phyloP scores from a whole-genome alignment of 1,140 invertebrate genomes.

The Pogonus chalceus region DNA sequence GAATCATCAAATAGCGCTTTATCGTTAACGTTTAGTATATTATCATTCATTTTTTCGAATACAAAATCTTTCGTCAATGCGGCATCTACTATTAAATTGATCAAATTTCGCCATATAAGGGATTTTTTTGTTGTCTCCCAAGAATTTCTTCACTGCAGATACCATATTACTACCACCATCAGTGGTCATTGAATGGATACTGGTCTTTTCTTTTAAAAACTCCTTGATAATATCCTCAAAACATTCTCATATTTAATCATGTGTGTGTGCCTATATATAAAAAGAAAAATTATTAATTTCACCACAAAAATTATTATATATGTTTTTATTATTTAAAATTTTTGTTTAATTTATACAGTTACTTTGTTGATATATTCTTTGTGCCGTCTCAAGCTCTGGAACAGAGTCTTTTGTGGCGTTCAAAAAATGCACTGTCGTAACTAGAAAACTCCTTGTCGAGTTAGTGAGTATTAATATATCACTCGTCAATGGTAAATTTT shows the following conservation, averaged over 20 bases:
- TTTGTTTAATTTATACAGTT: too few relatives aligned
- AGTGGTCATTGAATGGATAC: constrained; percentile 24
- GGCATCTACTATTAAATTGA: constrained; percentile 26
- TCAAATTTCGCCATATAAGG: constrained; percentile 24
- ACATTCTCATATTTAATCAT: constrained; percentile 15
- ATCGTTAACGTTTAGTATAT: too few relatives aligned
- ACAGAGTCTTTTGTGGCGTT: too few relatives aligned
- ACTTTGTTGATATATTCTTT: too few relatives aligned
- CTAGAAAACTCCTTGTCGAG: constrained; percentile 4
- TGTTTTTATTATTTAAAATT: too few relatives aligned
- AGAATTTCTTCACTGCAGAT: constrained; percentile 18
- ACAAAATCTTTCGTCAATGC: too few relatives aligned
- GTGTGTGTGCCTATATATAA: constrained; percentile 8
- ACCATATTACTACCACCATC: constrained; percentile 20
- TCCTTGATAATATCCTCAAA: constrained; percentile 21
- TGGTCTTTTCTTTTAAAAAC: constrained; percentile 22
- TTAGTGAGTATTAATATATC: constrained; percentile 11
- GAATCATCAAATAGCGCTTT: too few relatives aligned
- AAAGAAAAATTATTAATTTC: constrained; percentile 6
- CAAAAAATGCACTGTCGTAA: too few relatives aligned
- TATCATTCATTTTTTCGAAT: too few relatives aligned
- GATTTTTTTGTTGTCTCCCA: constrained; percentile 18
- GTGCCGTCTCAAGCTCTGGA: too few relatives aligned
- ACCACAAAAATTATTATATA: too few relatives aligned
- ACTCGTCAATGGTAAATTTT: constrained; percentile 11